These are phyloP conservation scores for Asarcornis scutulata DNA, from an alignment of 2,113 vertebrate species.

Conservation along the genomic window DNA sequence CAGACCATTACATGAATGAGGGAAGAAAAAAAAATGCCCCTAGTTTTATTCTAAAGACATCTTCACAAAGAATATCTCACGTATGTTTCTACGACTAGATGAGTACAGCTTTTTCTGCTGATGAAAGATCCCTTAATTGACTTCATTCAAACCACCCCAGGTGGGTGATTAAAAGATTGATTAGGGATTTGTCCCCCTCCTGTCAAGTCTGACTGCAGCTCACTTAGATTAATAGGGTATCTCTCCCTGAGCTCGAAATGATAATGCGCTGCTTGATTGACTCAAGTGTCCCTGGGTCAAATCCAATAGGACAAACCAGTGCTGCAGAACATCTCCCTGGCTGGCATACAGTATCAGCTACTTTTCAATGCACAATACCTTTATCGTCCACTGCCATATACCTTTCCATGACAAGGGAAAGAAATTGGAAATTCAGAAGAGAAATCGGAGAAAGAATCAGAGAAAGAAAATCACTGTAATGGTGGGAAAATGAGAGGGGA, in stretches of 20 bases:
- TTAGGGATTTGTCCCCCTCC: conserved; percentile 53
- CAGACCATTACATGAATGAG: neutral
- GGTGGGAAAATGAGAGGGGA: neutral
- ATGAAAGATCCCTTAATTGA: conserved; percentile 55
- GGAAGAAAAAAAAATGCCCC: neutral
- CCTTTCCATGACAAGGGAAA: neutral
- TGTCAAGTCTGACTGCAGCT: conserved; percentile 41
- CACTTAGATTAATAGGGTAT: conserved; percentile 13
- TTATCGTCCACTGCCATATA: neutral
- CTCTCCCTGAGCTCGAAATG: conserved; percentile 26
- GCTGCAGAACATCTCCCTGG: neutral
- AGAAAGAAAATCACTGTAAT: conserved; percentile 7
- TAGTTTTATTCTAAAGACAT: neutral
- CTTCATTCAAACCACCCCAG: conserved; percentile 61
- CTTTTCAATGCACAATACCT: neutral
- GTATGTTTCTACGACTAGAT: neutral
- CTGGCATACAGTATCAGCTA: neutral
- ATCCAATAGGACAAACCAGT: neutral
- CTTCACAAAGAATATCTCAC: neutral
- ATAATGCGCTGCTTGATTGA: conserved; percentile 41
- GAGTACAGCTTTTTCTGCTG: conserved; percentile 30
- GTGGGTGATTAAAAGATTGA: conserved; percentile 68
- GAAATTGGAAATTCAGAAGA: neutral
- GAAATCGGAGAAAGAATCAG: neutral
- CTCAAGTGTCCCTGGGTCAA: conserved; percentile 21